These are phyloP conservation scores for Chloroclysta siterata DNA, from an alignment of 2,888 invertebrate genomes.

Conservation along the genomic window DNA sequence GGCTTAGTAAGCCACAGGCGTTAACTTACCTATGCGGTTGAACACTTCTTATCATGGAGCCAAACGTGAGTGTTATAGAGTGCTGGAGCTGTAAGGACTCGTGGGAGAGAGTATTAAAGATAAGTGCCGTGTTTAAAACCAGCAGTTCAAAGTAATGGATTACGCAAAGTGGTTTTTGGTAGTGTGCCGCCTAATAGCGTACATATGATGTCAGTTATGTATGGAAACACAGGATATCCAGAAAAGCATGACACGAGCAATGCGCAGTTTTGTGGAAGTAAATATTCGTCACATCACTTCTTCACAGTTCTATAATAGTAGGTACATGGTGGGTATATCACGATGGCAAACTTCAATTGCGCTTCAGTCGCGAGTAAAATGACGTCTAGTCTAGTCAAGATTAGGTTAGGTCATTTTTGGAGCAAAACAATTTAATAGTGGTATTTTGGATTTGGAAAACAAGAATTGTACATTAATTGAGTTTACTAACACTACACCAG, in stretches of 20 bases:
- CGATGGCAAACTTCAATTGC: no score
- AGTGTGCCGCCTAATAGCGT: conserved; percentile 8
- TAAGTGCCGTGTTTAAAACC: conserved; percentile 13
- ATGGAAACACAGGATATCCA: background rate
- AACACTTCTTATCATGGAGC: background rate
- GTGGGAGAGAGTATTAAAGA: conserved; percentile 21
- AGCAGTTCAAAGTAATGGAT: conserved; percentile 44
- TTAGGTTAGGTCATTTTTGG: no score
- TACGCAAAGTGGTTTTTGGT: conserved; percentile 14
- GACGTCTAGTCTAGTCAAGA: no score
- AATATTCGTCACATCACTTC: no score
- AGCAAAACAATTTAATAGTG: no score
- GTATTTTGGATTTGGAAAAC: no score
- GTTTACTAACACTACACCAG: no score
- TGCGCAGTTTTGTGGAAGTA: background rate
- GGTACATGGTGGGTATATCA: no score
- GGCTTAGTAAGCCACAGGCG: no score
- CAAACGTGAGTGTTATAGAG: conserved; percentile 2
- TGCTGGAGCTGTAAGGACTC: conserved; percentile 6
- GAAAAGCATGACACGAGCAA: background rate
- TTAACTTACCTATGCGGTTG: background rate
- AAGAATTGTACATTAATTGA: no score
- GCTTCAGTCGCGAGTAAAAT: no score
- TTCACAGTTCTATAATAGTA: no score
- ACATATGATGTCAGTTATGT: background rate